Evolutionary conservation across 2,113 vertebrate genomes (phyloP).

Genomic region (Triplophysa siluroides): DNA sequence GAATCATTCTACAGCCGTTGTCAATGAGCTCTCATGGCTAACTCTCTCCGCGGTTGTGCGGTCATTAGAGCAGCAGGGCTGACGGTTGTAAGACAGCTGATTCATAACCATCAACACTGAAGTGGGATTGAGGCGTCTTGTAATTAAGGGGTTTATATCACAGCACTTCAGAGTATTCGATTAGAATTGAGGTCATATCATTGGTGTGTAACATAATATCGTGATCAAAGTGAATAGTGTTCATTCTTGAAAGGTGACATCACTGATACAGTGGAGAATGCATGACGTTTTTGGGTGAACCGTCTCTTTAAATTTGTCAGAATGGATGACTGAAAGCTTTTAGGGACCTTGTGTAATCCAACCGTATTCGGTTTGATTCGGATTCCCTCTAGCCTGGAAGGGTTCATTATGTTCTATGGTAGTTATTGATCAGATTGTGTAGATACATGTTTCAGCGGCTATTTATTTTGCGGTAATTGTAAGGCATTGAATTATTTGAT

Average conservation of each 20-base stretch:
- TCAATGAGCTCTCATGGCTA: neutral
- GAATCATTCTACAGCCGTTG: neutral
- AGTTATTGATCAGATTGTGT: neutral
- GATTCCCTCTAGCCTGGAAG: slow-evolving; percentile 6
- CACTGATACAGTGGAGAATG: slow-evolving; percentile 10
- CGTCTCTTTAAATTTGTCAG: neutral
- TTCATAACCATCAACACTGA: slow-evolving; percentile 5
- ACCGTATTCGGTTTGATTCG: slow-evolving; percentile 4
- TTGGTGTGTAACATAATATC: slow-evolving; percentile 6
- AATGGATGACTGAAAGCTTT: neutral
- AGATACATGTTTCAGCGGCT: neutral
- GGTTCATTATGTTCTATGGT: slow-evolving; percentile 14
- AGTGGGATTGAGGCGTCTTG: neutral
- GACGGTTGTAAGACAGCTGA: neutral
- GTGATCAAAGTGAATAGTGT: neutral
- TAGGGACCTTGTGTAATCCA: slow-evolving; percentile 14
- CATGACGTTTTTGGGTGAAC: neutral
- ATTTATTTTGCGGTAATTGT: slow-evolving; percentile 12
- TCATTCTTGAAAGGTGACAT: neutral
- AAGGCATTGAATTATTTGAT: neutral
- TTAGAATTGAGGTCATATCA: slow-evolving; percentile 18
- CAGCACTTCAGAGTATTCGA: neutral
- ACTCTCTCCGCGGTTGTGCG: neutral
- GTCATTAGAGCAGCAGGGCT: neutral
- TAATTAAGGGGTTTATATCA: slow-evolving; percentile 10